Conservation (phyloP, 2,113 vertebrate species). For the Dasyurus viverrinus region DNA sequence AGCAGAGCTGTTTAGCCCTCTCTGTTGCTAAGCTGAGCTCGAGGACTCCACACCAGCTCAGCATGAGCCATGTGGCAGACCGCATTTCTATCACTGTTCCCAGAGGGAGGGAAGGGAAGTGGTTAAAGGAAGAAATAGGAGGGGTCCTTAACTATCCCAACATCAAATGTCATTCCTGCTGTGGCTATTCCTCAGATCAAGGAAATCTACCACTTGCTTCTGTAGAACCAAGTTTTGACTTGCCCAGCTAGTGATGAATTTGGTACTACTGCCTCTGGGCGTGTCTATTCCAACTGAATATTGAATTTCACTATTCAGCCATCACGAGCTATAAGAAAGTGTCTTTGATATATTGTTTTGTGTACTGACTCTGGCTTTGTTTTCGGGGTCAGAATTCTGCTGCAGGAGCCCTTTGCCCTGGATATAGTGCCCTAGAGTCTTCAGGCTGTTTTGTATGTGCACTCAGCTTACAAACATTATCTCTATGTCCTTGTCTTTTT, state of each 20-base stretch:
- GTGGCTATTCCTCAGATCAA: constrained; percentile 35
- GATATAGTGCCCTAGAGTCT: neutral
- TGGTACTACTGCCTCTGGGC: constrained; percentile 52
- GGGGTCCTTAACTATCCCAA: constrained; percentile 45
- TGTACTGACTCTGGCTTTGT: constrained; percentile 46
- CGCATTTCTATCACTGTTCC: constrained; percentile 70
- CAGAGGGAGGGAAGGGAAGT: constrained; percentile 64
- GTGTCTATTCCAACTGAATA: constrained; percentile 47
- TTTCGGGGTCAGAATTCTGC: neutral
- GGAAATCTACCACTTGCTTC: constrained; percentile 21
- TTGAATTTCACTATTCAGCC: constrained; percentile 45
- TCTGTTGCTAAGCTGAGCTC: constrained; percentile 63
- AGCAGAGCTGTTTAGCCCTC: constrained; percentile 67
- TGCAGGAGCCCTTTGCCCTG: neutral
- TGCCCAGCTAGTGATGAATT: constrained; percentile 74
- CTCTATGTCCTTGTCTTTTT: neutral
- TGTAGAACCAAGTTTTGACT: constrained; percentile 67
- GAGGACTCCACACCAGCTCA: constrained; percentile 76
- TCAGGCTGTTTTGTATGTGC: neutral
- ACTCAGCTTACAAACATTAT: neutral
- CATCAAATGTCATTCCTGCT: constrained; percentile 54
- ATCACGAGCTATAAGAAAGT: constrained; percentile 1
- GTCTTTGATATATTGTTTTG: constrained; percentile 60
- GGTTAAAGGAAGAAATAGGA: constrained; percentile 54
- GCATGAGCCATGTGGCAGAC: constrained; percentile 73